phyloP scores from a whole-genome alignment of 2,797 vertebrate genomes.

The Pelochelys cantorii region DNA sequence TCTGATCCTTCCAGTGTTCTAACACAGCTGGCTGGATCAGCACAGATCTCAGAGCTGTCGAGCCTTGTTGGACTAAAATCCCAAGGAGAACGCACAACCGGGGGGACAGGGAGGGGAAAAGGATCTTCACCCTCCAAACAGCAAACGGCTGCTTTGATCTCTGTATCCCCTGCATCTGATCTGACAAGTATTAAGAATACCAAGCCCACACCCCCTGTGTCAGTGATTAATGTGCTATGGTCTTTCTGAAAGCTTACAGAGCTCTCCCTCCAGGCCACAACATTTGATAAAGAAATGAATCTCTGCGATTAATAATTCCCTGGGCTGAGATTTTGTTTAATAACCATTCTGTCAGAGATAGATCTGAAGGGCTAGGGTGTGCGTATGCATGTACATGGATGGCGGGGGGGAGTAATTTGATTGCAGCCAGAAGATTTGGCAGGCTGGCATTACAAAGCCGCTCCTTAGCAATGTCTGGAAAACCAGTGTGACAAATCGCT shows the following conservation, averaged over 20 bases:
- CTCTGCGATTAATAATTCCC: constrained; percentile 88
- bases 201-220: constrained; percentile 38
- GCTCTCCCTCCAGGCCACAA: constrained; percentile 81
- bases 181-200: constrained; percentile 76
- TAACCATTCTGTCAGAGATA: constrained; percentile 94
- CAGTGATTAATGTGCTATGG: constrained; percentile 75
- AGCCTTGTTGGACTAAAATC: not conserved
- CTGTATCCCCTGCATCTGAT: constrained; percentile 60
- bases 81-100: not conserved
- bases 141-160: constrained; percentile 63
- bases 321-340: constrained; percentile 91
- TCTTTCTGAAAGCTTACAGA: constrained; percentile 75
- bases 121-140: constrained; percentile 30
- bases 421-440: constrained; percentile 72
- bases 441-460: constrained; percentile 76
- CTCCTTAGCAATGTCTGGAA: constrained; percentile 76
- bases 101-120: not conserved
- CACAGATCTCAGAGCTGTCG: not conserved
- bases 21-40: not conserved
- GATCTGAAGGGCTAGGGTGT: constrained; percentile 82
- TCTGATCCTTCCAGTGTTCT: not conserved
- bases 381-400: constrained; percentile 58
- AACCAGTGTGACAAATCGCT: constrained; percentile 76
- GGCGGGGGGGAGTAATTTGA: constrained; percentile 62
- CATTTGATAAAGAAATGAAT: constrained; percentile 89